Evolutionary conservation across 2,113 vertebrate genomes (phyloP).

Genomic region (Drymodes brunneopygia): DNA sequence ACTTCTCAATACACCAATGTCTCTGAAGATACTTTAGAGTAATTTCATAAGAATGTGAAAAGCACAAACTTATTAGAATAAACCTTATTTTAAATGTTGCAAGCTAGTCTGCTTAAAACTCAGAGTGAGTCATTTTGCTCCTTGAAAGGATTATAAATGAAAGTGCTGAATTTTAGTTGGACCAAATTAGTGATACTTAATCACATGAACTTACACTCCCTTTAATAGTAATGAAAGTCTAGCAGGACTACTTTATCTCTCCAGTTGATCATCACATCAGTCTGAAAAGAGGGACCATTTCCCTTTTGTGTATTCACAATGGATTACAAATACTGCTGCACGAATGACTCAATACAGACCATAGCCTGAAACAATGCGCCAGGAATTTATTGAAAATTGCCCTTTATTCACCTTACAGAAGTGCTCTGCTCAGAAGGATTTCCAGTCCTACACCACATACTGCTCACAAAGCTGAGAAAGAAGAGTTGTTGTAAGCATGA

Average conservation of each 20-base stretch:
- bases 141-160: neutral
- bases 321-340: neutral
- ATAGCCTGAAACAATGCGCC: neutral
- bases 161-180: neutral
- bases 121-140: neutral
- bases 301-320: neutral
- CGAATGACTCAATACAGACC: neutral
- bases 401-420: neutral
- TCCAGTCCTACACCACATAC: neutral
- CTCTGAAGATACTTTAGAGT: neutral
- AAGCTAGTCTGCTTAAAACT: neutral
- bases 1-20: neutral
- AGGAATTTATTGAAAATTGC: neutral
- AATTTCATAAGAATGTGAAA: neutral
- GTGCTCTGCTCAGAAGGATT: neutral
- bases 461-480: neutral
- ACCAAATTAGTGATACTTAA: neutral
- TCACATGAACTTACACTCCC: neutral
- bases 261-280: neutral
- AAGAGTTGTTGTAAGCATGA: neutral
- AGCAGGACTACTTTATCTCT: neutral
- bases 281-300: neutral
- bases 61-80: neutral
- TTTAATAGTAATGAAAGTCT: neutral
- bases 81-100: neutral